Conservation (phyloP, 2,113 vertebrate genomes). For the Psephotus haematonotus region DNA sequence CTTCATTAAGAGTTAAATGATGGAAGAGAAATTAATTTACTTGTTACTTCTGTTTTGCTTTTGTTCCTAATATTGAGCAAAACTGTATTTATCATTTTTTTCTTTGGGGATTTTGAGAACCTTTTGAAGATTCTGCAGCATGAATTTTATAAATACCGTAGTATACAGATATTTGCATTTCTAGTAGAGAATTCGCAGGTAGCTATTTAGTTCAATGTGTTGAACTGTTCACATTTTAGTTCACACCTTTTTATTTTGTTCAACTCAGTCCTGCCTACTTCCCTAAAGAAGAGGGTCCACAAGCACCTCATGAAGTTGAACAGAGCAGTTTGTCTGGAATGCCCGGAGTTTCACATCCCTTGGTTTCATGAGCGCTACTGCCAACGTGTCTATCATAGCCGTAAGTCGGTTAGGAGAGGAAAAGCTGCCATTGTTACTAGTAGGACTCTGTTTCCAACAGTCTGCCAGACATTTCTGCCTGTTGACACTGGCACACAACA, state of each 20-base stretch:
- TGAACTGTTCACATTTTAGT: not conserved
- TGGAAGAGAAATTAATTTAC: not conserved
- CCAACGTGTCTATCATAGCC: not conserved
- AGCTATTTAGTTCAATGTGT: not conserved
- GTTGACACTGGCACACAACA: not conserved
- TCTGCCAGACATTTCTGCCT: not conserved
- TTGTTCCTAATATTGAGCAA: not conserved
- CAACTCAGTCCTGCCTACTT: constrained; percentile 19
- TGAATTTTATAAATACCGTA: not conserved
- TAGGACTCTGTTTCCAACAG: not conserved
- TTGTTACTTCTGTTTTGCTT: not conserved
- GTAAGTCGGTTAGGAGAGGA: constrained; percentile 12
- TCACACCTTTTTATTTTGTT: not conserved
- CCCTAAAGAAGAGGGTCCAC: not conserved
- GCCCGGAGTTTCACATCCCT: constrained; percentile 50
- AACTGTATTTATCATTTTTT: not conserved
- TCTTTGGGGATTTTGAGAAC: not conserved
- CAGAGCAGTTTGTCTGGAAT: constrained; percentile 63
- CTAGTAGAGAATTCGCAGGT: not conserved
- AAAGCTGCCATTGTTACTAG: not conserved
- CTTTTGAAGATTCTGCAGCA: not conserved
- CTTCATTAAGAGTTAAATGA: not conserved
- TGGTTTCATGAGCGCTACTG: constrained; percentile 57
- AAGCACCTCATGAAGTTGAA: constrained; percentile 46
- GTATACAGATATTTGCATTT: not conserved